Evolutionary conservation across 2,888 invertebrate species (phyloP).

Genomic region (Zootermopsis nevadensis): DNA sequence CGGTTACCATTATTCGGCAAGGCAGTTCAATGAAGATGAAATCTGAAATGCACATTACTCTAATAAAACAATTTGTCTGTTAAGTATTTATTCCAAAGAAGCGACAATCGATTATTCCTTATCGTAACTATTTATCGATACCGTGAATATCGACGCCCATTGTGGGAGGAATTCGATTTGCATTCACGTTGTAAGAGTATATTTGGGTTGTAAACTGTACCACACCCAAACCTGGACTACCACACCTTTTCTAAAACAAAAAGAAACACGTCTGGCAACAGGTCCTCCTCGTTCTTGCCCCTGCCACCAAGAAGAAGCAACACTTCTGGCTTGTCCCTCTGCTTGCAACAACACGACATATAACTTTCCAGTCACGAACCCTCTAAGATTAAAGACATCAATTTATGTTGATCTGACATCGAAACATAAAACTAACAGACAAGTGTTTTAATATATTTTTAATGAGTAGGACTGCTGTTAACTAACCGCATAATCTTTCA

Average conservation of each 20-base stretch:
- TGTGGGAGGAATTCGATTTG: slow-evolving; percentile 9
- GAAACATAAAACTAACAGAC: no score
- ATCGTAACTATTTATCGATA: neutral
- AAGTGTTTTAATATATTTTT: no score
- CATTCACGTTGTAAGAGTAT: neutral
- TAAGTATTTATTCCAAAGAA: neutral
- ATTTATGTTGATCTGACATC: no score
- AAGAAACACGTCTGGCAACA: slow-evolving; percentile 6
- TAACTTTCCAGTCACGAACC: neutral
- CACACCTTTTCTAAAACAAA: slow-evolving; percentile 15
- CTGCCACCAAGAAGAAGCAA: neutral
- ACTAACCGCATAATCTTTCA: no score
- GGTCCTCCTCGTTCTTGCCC: neutral
- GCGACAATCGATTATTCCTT: slow-evolving; percentile 8
- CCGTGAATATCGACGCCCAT: slow-evolving; percentile 22
- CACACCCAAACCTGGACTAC: slow-evolving; percentile 1
- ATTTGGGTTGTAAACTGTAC: neutral
- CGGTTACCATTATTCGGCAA: no score
- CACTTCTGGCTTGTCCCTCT: neutral
- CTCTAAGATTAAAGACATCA: no score
- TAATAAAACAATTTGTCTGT: no score
- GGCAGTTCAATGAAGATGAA: no score
- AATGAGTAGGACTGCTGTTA: no score
- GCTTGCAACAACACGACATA: neutral
- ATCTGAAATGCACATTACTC: no score